Conservation (phyloP, 2,888 invertebrate species). For the Apotomis capreana region DNA sequence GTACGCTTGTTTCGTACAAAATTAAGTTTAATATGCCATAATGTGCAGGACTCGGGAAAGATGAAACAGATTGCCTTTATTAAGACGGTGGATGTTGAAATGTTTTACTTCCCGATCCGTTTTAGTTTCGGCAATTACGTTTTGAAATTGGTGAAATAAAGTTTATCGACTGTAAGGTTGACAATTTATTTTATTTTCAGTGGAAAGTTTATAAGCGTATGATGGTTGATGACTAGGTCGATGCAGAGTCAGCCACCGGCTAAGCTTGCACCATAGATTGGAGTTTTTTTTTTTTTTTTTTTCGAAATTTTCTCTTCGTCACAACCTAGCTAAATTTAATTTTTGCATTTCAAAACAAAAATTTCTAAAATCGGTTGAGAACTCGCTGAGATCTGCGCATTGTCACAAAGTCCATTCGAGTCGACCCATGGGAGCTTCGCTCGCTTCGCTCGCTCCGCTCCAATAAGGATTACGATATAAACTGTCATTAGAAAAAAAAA, state of each 20-base stretch:
- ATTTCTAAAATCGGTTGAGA: no score
- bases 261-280: no score
- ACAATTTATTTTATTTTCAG: conserved; percentile 8
- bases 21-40: conserved; percentile 12
- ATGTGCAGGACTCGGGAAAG: conserved; percentile 11
- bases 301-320: no score
- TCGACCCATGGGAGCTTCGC: no score
- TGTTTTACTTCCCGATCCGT: conserved; percentile 10
- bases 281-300: no score
- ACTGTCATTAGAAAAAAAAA: background rate
- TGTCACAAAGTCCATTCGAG: no score
- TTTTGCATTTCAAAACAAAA: no score
- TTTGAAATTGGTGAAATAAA: conserved; percentile 15
- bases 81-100: conserved; percentile 9
- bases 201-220: conserved; percentile 1
- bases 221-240: background rate
- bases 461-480: background rate
- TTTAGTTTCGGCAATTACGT: conserved; percentile 17
- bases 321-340: no score
- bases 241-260: no score
- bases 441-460: no score
- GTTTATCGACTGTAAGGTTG: conserved; percentile 25
- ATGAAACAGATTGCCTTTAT: conserved; percentile 10
- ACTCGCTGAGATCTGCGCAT: no score
- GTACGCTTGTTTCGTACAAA: background rate